Percentiles rank a stretch among this genome's conserved stretches.
Conservation (phyloP, 2,797 vertebrate genomes). For the Danionella dracula region DNA sequence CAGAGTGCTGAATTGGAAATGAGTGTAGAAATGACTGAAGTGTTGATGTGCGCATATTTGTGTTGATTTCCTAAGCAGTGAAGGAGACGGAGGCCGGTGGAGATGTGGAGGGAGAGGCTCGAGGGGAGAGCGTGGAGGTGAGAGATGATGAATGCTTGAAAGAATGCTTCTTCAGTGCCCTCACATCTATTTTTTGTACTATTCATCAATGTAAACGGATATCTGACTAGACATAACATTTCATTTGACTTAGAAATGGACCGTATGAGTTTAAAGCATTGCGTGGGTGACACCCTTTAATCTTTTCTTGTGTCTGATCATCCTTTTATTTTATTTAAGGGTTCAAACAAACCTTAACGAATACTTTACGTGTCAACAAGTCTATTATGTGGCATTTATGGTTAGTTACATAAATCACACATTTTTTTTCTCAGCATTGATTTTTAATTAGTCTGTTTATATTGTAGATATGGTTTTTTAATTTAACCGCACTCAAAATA, state of each 20-base stretch:
- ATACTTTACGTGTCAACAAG: too few relatives aligned
- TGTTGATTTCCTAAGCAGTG: slow-evolving; percentile 27
- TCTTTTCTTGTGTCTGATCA: too few relatives aligned
- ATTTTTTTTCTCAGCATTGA: too few relatives aligned
- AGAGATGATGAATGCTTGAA: slow-evolving; percentile 25
- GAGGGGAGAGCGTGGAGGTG: slow-evolving; percentile 66
- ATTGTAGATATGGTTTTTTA: too few relatives aligned
- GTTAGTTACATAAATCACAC: too few relatives aligned
- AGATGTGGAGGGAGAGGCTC: slow-evolving; percentile 54
- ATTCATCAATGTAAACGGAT: not conserved
- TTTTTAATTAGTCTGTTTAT: too few relatives aligned
- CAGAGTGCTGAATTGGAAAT: not conserved
- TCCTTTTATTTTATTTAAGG: slow-evolving; percentile 31
- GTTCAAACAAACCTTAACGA: too few relatives aligned
- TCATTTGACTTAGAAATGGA: too few relatives aligned
- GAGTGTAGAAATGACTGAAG: not conserved
- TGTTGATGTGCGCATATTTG: slow-evolving; percentile 43
- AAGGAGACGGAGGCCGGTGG: slow-evolving; percentile 64
- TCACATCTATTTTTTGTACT: fast-evolving
- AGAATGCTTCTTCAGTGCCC: not conserved
- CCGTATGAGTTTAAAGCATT: not conserved
- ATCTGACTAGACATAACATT: too few relatives aligned
- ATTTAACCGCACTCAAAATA: too few relatives aligned
- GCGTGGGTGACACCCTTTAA: too few relatives aligned
- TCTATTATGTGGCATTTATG: too few relatives aligned